Base-by-base conservation (phyloP, 2,888 invertebrate genomes). In the Tetanocera ferruginea region DNA sequence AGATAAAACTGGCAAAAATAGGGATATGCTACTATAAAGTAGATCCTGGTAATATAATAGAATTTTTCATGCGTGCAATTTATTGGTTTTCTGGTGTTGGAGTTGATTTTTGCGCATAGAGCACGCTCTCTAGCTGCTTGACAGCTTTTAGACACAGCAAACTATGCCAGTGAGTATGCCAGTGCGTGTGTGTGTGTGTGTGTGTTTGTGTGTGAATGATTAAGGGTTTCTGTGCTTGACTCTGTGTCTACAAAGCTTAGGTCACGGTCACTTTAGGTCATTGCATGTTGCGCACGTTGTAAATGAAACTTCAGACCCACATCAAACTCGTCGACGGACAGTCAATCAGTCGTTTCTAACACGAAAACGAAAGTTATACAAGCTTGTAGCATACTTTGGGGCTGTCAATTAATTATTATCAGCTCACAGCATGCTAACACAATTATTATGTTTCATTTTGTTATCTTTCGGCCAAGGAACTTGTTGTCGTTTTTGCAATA, bases 41-140 rank as follows among this genome's bases (percentile, higher is more conserved):
- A 52, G 5, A 52, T 19, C n/a, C 52, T 52, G 19, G 17, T 17
- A 17, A 19, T 52, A 73, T 73, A 62, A 62, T n/a, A 37, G 25
- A 62, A 62, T 51, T 64, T 43, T 74, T 74, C 73, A 49, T 74
- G 64, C 73, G 73, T 74, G 73, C 73, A 74, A 74, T 74, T 74
- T 74, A 74, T 74, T 74, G 73, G 43, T 62, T 74, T 73, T 74
- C 64, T 66, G n/a, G 51, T 43, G n/a, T 17, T 51, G 23, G 31
- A n/a, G n/a, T n/a, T n/a, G n/a, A n/a, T n/a, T 25, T 51, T 66
- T n/a, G 1, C n/a, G 8, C 43, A 43, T 1, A 43, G 14, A 43
- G 14, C 11, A 31, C 31, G 43, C 1, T 43, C 43, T 43, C 14
- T 43, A 43, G 43, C 1, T 43, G 43, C 14, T 43, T 43, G 2